Evolutionary conservation across 2,113 vertebrate species (phyloP).

Genomic region (Eptesicus fuscus): DNA sequence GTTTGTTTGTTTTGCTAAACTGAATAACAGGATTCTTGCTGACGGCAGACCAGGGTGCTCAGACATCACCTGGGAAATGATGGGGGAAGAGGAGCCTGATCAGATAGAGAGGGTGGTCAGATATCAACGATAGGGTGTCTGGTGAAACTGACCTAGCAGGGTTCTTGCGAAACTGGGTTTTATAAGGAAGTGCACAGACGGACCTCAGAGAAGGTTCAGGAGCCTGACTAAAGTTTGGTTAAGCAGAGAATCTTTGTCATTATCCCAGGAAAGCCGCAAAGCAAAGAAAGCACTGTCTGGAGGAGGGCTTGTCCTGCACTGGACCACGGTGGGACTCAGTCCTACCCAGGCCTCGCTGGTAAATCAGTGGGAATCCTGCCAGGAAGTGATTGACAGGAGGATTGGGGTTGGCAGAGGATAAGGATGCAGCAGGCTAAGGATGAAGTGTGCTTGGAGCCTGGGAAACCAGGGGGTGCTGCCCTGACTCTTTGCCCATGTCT

Average conservation of each 20-base stretch:
- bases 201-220: background rate
- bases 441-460: background rate
- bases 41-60: background rate
- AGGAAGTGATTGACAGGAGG: background rate
- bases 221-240: background rate
- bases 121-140: background rate
- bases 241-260: background rate
- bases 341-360: background rate
- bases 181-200: background rate
- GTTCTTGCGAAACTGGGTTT: background rate
- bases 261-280: background rate
- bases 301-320: background rate
- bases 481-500: background rate
- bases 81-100: background rate
- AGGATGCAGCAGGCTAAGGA: background rate
- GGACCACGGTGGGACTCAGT: background rate
- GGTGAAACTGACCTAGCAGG: background rate
- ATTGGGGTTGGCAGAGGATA: background rate
- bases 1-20: background rate
- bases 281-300: background rate
- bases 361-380: background rate
- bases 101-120: background rate
- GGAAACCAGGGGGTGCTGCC: background rate
- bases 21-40: background rate
- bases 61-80: background rate